These are phyloP conservation scores for Gallinago solitaria DNA, from an alignment of 2,797 vertebrate genomes.

Conservation along the genomic window DNA sequence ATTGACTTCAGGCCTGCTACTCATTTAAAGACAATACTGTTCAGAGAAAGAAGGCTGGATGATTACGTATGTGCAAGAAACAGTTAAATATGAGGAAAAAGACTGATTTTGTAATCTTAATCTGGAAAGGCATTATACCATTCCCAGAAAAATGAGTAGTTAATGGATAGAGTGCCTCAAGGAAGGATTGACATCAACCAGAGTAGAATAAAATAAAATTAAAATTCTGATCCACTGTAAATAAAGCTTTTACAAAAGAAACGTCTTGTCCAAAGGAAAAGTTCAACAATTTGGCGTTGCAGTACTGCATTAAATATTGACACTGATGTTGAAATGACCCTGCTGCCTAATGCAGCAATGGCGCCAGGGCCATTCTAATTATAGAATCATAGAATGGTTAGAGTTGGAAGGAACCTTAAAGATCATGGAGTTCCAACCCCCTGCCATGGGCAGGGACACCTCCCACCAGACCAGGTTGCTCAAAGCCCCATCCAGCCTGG, in stretches of 20 bases:
- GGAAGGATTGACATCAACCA: not conserved
- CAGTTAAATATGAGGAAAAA: conserved; percentile 13
- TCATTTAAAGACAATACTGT: not conserved
- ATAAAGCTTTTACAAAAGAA: not conserved
- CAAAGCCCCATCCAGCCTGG: too few species aligned
- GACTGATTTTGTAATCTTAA: not conserved
- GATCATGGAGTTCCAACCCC: too few species aligned
- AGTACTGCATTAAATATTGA: not conserved
- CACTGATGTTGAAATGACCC: not conserved
- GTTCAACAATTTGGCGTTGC: not conserved
- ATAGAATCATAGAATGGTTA: too few species aligned
- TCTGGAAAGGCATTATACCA: not conserved
- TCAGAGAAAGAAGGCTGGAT: not conserved
- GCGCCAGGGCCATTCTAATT: rapidly evolving
- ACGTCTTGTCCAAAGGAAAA: not conserved
- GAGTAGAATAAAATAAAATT: not conserved
- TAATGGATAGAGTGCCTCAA: not conserved
- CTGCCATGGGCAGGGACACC: too few species aligned
- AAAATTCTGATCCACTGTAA: not conserved
- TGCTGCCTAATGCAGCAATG: not conserved
- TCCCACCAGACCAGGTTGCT: too few species aligned
- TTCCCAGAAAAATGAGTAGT: not conserved
- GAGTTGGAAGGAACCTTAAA: too few species aligned
- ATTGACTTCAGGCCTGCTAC: not conserved
- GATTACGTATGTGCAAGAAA: not conserved